Base-by-base conservation (phyloP, 2,888 invertebrate genomes). In the Amaurobius ferox region DNA sequence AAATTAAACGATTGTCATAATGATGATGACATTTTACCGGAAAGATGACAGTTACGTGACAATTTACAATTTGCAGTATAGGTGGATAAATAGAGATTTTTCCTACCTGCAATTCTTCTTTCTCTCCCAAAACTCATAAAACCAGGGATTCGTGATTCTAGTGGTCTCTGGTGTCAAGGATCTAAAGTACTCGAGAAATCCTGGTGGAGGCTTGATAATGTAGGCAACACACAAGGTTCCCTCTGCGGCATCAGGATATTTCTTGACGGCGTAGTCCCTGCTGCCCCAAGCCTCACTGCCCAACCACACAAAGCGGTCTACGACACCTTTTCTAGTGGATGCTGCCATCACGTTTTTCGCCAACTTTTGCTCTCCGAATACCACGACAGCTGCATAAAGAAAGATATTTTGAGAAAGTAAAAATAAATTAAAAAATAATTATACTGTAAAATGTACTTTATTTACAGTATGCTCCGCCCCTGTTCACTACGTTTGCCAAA, bases 191-290 rank as follows among this genome's bases (percentile, higher is more conserved):
- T 92, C 90, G 88, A 93, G 92, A 89, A 93, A 93, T 1, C 92
- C 93, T 1, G 89, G 89, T 44, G 93, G 89, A 2, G 89, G 89
- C 29, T 91, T 90, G 1, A 92, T 92, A 19, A 93, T 88, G 0
- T 93, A 93, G 85, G 93, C 93, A 0, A 93, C 92, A 0, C 93
- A 92, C 0, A 93, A 91, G 0, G 93, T 92, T 0, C 93, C 92
- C 79, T 93, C 92, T 6, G 93, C 90, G 0, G 92, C 91, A 0
- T 90, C 88, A 70, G 91, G 91, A 70, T 90, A 80, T 40, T 90
- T 89, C 87, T 89, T 66, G 30, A 88, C 89, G 6, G 89, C 89
- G 19, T 88, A 77, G 16, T 88, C 85, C 23, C 90, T 87, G n/a
- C 90, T 91, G 40, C 90, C 91, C 93, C 93, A 93, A 11, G 92